These are phyloP conservation scores for Bombyx mandarina DNA, from an alignment of 1,140 invertebrate genomes.

Conservation along the genomic window DNA sequence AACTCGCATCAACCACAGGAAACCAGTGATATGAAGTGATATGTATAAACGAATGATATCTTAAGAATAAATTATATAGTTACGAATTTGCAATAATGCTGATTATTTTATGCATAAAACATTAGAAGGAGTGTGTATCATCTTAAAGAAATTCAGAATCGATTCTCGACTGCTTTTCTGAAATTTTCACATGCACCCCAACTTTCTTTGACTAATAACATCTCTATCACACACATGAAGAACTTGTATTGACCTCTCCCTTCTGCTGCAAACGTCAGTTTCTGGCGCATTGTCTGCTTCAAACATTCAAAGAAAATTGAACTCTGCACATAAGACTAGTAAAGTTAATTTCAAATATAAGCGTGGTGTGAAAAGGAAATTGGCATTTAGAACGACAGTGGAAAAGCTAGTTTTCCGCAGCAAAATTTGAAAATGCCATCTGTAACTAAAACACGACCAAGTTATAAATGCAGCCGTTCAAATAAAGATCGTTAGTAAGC, in stretches of 20 bases:
- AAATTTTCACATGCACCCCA: constrained; percentile 54
- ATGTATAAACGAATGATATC: no score
- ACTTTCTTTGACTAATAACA: constrained; percentile 31
- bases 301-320: constrained; percentile 20
- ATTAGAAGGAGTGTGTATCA: constrained; percentile 11
- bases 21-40: no score
- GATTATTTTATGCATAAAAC: no score
- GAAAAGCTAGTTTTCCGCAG: constrained; percentile 66
- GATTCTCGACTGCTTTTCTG: constrained; percentile 54
- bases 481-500: constrained; percentile 4
- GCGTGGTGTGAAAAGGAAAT: constrained; percentile 51
- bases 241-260: constrained; percentile 23
- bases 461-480: constrained; percentile 25
- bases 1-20: no score
- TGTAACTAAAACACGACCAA: constrained; percentile 34
- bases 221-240: constrained; percentile 29
- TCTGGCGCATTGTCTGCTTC: constrained; percentile 63
- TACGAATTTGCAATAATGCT: no score
- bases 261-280: constrained; percentile 60
- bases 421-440: constrained; percentile 61
- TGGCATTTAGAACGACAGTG: constrained; percentile 64
- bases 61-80: no score
- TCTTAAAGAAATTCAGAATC: constrained; percentile 46
- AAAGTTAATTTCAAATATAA: constrained; percentile 30
- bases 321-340: constrained; percentile 14